phyloP scores from a whole-genome alignment of 92 coral and sea anemone species.

The Bergia sp. region DNA sequence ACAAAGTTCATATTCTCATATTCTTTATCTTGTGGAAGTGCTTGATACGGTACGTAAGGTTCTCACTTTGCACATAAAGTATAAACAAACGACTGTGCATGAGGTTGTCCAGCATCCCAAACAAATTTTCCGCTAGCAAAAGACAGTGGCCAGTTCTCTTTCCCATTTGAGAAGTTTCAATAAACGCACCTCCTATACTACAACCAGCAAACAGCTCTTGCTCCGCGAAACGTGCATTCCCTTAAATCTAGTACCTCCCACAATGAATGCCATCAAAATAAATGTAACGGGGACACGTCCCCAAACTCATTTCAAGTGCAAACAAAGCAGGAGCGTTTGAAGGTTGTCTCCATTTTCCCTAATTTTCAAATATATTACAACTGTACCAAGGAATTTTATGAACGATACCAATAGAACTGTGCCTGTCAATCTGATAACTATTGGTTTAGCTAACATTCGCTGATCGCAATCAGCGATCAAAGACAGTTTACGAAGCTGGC shows the following conservation, averaged over 20 bases:
- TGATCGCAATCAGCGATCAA: slow-evolving; percentile 13
- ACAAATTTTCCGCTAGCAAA: not conserved
- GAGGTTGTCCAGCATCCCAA: not conserved
- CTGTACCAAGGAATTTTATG: not conserved
- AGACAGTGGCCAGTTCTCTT: not conserved
- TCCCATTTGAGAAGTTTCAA: not conserved
- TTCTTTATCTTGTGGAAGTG: not conserved
- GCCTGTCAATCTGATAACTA: not conserved
- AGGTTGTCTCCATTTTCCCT: not conserved
- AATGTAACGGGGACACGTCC: slow-evolving; percentile 4
- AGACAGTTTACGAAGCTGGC: slow-evolving; percentile 8
- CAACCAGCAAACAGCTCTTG: not conserved
- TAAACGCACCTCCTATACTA: not conserved
- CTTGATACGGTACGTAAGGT: not conserved
- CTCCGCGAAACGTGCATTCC: not conserved
- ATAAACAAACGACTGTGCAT: not conserved
- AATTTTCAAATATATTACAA: not conserved
- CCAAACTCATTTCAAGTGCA: not conserved
- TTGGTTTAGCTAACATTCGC: not conserved
- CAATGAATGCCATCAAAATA: slow-evolving; percentile 29
- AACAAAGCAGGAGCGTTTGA: slow-evolving; percentile 15
- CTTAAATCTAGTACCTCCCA: slow-evolving; percentile 24
- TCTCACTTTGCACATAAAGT: not conserved
- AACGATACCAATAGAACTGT: not conserved
- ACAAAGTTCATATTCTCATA: not conserved